Evolutionary conservation across 2,888 invertebrate species (phyloP), one percentile per base, ranked within the genome.

Genomic region (Coelopa pilipes): DNA sequence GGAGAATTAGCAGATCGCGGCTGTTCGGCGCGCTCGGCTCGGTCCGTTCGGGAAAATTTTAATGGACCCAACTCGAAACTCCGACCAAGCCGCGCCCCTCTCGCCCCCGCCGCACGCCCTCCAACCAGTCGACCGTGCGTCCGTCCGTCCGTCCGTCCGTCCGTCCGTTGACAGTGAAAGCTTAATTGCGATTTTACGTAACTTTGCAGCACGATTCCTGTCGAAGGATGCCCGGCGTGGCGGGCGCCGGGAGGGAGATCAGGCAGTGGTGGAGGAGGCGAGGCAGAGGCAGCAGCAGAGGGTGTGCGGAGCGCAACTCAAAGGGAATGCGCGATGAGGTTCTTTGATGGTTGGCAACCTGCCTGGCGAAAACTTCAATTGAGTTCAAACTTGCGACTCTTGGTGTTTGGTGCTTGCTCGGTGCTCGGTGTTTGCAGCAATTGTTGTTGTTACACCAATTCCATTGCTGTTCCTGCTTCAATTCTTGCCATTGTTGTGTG

Each of bases 171-270:
- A 66, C 66, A 66, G n/a, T 57, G 45, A 66, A 66, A 72, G 72
- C 72, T 72, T 66, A 72, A 72, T 72, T 72, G 72, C 66, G 49
- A 72, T 72, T 72, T 67, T 66, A 59, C 72, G 59, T 66, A 66
- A 72, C 45, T 67, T 57, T 57, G 66, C 59, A n/a, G 21, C 46
- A 50, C 69, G 46, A 59, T 59, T 69, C 57, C 69, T n/a, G 57
- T 47, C 24, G 21, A 46, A 69, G 45, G 57, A 47, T 46, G 15
- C 13, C 63, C 21, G 46, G 46, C 46, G 63, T 34, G 45, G 45
- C 17, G n/a, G 45, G 65, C 63, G 21, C 13, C 1, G 15, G n/a
- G 17, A 57, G 65, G 45, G 15, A 1, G 15, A 50, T 15, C 34
- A 24, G 34, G 34, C 45, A n/a, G 34, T 19, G 19, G 34, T 24